Base-by-base conservation (phyloP, 2,797 vertebrate genomes). In the Sibirionetta formosa region DNA sequence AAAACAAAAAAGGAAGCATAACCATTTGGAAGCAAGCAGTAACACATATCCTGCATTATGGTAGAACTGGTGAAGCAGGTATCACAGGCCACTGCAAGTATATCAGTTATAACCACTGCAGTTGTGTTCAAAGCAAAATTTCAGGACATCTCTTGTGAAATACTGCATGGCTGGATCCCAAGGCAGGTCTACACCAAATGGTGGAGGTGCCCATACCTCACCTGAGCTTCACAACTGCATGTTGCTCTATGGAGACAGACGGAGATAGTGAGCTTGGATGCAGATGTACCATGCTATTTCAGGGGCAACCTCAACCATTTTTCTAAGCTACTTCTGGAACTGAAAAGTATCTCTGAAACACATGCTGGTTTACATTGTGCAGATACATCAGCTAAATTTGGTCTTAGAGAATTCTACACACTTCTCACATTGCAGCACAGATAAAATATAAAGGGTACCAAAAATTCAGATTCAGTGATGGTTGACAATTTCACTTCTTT, bases 41-140 rank as follows among this genome's bases (percentile, higher is more conserved):
- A 31, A 53, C 0, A 53, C 18, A 23, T 2, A 26, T 31, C 57
- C 48, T 44, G 31, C 22, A 9, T 22, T 1, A 1, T 2, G 26
- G 66, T 1, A 33, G 48, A 29, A 19, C 1, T 57, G 33, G 26
- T 36, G 50, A 18, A 73, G 27, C 24, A 48, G 42, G 11, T 19
- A 11, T 29, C 80, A n/a, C 23, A 46, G 66, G 26, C 9, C 31
- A 24, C 14, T 29, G 50, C 29, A 65, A 44, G 42, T 14, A 6
- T 6, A 23, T 26, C 80, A 63, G 53, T 19, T 12, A 22, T 7
- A 23, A 26, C 18, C 42, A 36, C 48, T 23, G 63, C 35, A 14
- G 33, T 15, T 2, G 8, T 11, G 17, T 2, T 26, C 35, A n/a
- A 3, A 9, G 29, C 20, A 8, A 11, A 61, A 38, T 8, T 29